Percentiles rank a stretch among this genome's conserved stretches.
Conservation (phyloP, 2,797 vertebrate genomes). For the Protonibea diacanthus region DNA sequence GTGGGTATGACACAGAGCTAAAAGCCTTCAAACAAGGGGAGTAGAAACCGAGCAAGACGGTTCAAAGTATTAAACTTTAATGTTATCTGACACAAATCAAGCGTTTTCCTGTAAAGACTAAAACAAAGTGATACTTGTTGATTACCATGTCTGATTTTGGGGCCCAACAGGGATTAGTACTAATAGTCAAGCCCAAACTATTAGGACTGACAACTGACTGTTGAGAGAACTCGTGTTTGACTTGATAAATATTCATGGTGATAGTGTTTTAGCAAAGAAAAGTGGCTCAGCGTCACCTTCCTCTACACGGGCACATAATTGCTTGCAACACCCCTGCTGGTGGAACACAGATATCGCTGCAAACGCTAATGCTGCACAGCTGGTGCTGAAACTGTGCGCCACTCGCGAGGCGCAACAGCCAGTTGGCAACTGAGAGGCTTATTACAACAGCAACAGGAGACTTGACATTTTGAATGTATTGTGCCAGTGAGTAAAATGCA, state of each 20-base stretch:
- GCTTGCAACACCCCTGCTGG: constrained; percentile 62
- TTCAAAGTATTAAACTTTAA: no score
- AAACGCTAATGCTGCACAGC: constrained; percentile 73
- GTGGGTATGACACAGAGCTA: neutral
- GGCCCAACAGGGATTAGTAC: neutral
- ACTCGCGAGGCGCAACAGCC: constrained; percentile 51
- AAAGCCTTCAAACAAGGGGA: neutral
- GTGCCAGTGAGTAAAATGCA: constrained; percentile 73
- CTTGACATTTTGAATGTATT: constrained; percentile 75
- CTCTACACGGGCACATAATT: constrained; percentile 43
- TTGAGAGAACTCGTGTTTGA: constrained; percentile 6
- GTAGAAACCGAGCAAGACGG: neutral
- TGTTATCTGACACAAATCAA: no score
- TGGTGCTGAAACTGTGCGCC: constrained; percentile 54
- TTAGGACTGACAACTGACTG: neutral
- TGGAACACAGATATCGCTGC: constrained; percentile 60
- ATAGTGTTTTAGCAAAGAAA: neutral
- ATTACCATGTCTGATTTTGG: neutral
- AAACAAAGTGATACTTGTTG: neutral
- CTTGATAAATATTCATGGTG: neutral
- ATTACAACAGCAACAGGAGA: constrained; percentile 79
- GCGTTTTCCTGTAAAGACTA: neutral
- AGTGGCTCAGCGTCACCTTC: constrained; percentile 11
- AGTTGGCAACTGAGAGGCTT: constrained; percentile 70
- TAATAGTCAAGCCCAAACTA: neutral